Conservation (phyloP, 2,113 vertebrate species). For the Papio anubis region DNA sequence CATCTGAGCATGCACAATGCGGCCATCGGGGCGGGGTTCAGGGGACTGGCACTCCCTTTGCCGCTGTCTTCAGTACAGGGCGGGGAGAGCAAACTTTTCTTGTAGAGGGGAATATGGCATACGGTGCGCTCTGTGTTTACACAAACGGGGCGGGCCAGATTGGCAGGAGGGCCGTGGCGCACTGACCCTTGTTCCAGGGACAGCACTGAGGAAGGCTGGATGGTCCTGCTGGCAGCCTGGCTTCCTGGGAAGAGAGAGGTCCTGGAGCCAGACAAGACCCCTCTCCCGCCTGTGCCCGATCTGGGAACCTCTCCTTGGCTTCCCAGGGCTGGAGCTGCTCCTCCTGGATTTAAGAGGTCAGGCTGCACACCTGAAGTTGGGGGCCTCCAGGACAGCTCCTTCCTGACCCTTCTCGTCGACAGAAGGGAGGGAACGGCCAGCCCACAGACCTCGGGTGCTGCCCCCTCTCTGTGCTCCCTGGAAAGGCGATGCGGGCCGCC, state of each 20-base stretch:
- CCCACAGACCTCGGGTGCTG: too few relatives aligned
- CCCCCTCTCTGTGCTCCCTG: neutral
- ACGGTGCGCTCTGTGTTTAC: accelerated
- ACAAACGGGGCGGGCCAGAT: accelerated
- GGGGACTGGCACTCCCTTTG: accelerated
- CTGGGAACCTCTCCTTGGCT: accelerated
- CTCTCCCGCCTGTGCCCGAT: accelerated
- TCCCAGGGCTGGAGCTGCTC: neutral
- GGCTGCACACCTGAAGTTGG: neutral
- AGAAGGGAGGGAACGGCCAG: neutral
- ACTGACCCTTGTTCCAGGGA: neutral
- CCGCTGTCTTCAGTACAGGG: neutral
- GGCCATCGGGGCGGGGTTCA: neutral
- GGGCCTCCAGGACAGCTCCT: neutral
- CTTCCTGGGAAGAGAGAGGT: too few relatives aligned
- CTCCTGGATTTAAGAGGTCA: neutral
- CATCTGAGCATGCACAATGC: neutral
- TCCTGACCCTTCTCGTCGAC: neutral
- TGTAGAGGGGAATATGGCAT: too few relatives aligned
- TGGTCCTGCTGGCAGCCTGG: neutral
- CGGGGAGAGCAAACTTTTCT: neutral
- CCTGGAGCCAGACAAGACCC: neutral
- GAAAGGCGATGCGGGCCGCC: neutral
- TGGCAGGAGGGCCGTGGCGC: accelerated
- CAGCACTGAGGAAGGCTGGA: accelerated